Evolutionary conservation across 2,113 vertebrate species (phyloP).

Genomic region (Limnothrissa miodon): DNA sequence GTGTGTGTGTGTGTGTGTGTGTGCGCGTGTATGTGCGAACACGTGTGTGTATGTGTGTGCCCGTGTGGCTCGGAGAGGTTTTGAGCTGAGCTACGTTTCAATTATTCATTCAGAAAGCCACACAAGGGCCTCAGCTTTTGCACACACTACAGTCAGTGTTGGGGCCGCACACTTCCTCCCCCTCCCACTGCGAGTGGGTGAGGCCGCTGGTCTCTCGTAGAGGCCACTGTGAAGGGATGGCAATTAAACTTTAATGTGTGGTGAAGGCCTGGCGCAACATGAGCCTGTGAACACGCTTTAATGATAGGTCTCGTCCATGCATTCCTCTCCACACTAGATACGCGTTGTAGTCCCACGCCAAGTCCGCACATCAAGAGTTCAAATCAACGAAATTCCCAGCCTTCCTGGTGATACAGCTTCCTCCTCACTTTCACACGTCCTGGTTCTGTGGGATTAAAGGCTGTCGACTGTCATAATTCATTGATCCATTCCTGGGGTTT

Average conservation of each 20-base stretch:
- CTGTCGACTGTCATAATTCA: neutral
- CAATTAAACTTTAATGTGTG: constrained; percentile 15
- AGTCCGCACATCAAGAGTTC: neutral
- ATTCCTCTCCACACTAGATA: neutral
- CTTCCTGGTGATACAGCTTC: neutral
- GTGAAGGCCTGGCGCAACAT: neutral
- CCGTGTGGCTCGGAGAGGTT: neutral
- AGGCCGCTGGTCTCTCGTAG: neutral
- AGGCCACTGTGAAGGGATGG: neutral
- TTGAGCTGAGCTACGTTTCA: neutral
- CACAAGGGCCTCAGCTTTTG: neutral
- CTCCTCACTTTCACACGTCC: neutral
- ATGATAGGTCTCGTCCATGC: neutral
- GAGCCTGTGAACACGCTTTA: neutral
- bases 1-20: neutral
- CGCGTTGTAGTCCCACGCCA: neutral
- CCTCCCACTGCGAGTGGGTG: constrained; percentile 9
- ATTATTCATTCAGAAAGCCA: neutral
- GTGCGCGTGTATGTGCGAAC: neutral
- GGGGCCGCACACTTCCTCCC: neutral
- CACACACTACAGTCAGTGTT: constrained; percentile 4
- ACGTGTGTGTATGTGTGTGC: neutral
- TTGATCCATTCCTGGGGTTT: constrained; percentile 22
- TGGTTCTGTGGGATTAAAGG: neutral
- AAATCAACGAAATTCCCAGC: neutral